Evolutionary conservation across 2,888 invertebrate genomes (phyloP), one percentile per base, ranked within the genome.

Genomic region (Arenicola marina): DNA sequence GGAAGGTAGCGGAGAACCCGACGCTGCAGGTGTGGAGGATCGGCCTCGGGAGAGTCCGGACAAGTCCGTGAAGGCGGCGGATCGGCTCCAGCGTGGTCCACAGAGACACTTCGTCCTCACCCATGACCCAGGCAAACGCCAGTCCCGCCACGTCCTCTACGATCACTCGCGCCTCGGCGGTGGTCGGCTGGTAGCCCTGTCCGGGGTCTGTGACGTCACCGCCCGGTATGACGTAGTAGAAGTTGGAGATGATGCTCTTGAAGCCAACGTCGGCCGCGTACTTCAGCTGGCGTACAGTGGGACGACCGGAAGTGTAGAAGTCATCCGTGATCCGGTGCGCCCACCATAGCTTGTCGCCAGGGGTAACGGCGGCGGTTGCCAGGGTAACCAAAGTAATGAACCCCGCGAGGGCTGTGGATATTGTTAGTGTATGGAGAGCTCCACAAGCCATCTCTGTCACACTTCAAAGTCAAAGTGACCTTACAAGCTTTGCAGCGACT

Each of bases 211-310:
- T n/a, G 26, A 11, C 26, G 48, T 48, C 26, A 24, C 48, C 48
- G 7, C 7, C 26, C 15, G 11, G 18, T 11, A 7, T 21, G 48
- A n/a, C 4, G 76, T 76, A 26, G 60, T 62, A 71, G 68, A 73
- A 75, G 43, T 78, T 51, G 0, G 77, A 76, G 7, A 79, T 59
- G 33, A 79, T 67, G 45, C 75, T 75, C 53, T 74, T 70, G 62
- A 78, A 78, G 0, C 78, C 78, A 3, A 69, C 72, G 11, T 79
- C 79, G n/a, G 72, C 63, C 7, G 77, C 75, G 61, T 76, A 78
- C 62, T 78, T 78, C 33, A 78, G 73, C 58, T 78, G 76, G 32
- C 75, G 59, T 51, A 72, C 73, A 4, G 77, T 74, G 28, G 75
- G 63, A 31, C 78, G 55, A 7, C 79, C 79, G 15, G 75, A 72